Percentiles rank a stretch among this genome's conserved stretches.
phyloP scores from a whole-genome alignment of 2,888 invertebrate species.

The Steinernema hermaphroditum region DNA sequence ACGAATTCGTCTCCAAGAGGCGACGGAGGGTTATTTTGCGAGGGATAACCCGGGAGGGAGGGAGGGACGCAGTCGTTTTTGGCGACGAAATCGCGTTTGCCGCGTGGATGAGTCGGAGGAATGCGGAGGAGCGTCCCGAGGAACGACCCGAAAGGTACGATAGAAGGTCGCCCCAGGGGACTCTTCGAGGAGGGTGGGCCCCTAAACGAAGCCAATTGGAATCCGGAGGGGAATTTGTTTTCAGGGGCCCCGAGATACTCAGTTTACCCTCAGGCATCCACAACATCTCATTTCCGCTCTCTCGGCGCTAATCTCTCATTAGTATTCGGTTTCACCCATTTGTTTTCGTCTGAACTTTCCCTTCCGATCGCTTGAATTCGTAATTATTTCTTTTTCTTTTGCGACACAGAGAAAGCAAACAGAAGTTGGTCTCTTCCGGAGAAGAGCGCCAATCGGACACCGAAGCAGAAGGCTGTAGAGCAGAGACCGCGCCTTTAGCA shows the following conservation, averaged over 20 bases:
- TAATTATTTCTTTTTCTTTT: neutral
- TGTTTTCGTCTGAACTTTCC: neutral
- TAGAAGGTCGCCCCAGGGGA: too few relatives aligned
- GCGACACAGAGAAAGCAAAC: neutral
- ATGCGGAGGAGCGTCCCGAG: neutral
- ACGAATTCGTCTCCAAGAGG: neutral
- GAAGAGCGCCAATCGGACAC: too few relatives aligned
- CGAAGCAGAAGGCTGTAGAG: too few relatives aligned
- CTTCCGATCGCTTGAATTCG: neutral
- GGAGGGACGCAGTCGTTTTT: neutral
- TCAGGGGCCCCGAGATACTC: neutral
- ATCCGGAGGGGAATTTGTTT: too few relatives aligned
- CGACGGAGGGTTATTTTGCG: neutral
- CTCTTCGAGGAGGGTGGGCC: too few relatives aligned
- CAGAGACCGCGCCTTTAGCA: too few relatives aligned
- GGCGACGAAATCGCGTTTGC: constrained; percentile 15
- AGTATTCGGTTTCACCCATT: neutral
- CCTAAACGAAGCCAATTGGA: too few relatives aligned
- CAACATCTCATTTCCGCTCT: neutral
- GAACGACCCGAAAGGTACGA: too few relatives aligned
- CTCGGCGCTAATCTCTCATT: neutral
- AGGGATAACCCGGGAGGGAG: neutral
- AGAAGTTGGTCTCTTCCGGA: too few relatives aligned
- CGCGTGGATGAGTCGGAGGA: neutral
- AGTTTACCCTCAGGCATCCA: neutral